These are phyloP conservation scores for Scelioninae gen. 2 DNA, from an alignment of 2,888 invertebrate species.

Conservation along the genomic window DNA sequence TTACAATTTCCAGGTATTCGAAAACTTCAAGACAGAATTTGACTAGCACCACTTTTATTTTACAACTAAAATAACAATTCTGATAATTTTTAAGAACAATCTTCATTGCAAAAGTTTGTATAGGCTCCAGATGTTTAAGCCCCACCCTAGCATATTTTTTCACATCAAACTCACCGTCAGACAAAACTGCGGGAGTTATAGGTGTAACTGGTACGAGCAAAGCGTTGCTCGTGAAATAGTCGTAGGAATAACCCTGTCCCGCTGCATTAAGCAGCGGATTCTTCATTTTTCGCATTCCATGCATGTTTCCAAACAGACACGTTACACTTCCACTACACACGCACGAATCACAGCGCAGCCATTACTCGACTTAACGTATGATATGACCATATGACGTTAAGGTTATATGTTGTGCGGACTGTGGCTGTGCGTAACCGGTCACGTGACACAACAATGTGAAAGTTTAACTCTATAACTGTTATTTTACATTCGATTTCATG, in stretches of 20 bases:
- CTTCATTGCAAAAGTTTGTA: too few relatives aligned
- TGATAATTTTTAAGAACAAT: too few relatives aligned
- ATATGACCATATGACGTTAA: slow-evolving; percentile 27
- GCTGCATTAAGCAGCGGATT: slow-evolving; percentile 86
- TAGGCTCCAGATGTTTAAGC: slow-evolving; percentile 51
- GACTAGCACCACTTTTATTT: not conserved
- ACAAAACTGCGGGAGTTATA: slow-evolving; percentile 69
- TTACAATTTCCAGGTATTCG: not conserved
- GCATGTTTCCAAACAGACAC: slow-evolving; percentile 64
- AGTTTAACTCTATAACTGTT: slow-evolving; percentile 4
- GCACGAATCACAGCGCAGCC: slow-evolving; percentile 49
- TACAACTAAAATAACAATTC: not conserved
- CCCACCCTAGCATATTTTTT: slow-evolving; percentile 58
- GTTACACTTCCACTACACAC: slow-evolving; percentile 31
- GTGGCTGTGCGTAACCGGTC: slow-evolving; percentile 15
- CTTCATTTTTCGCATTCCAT: slow-evolving; percentile 76
- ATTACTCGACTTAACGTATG: slow-evolving; percentile 37
- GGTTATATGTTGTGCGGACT: too few relatives aligned
- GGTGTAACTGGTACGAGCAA: slow-evolving; percentile 82
- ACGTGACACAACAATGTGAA: slow-evolving; percentile 47
- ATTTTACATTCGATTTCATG: too few relatives aligned
- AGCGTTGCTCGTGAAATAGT: slow-evolving; percentile 84
- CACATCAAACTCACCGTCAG: slow-evolving; percentile 69
- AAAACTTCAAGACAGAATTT: slow-evolving; percentile 10
- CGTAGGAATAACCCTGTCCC: slow-evolving; percentile 83